Percentiles rank a stretch among this genome's conserved stretches.
Conservation (phyloP, 2,888 invertebrate species). For the Patella depressa region DNA sequence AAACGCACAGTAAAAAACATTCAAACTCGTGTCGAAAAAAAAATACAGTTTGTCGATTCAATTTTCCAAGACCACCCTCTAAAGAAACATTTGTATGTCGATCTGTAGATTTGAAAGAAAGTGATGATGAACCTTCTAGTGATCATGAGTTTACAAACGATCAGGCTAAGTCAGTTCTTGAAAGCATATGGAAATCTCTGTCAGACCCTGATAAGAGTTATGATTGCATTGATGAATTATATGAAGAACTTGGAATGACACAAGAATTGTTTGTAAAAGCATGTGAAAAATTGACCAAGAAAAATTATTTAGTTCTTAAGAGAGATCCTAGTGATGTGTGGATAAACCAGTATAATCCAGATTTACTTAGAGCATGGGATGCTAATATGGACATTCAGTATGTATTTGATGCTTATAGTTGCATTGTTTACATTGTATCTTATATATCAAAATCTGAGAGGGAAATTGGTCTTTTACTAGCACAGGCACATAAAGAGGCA, state of each 20-base stretch:
- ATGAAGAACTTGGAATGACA: not conserved
- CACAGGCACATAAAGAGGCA: conserved; percentile 29
- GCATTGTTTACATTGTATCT: conserved; percentile 45
- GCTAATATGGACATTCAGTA: conserved; percentile 35
- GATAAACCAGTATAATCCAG: conserved; percentile 23
- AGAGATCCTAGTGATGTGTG: not conserved
- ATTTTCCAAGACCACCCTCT: conserved; percentile 19
- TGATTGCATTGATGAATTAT: conserved; percentile 1
- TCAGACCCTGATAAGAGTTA: not conserved
- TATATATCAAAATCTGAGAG: conserved; percentile 43
- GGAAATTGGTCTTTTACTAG: conserved; percentile 29
- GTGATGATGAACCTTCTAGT: not conserved
- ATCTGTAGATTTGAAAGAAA: not conserved
- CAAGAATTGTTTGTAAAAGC: conserved; percentile 9
- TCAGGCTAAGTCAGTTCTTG: not conserved
- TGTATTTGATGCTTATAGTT: conserved; percentile 33
- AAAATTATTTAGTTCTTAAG: conserved; percentile 5
- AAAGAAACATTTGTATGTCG: conserved; percentile 16
- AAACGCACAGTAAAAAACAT: conserved; percentile 29
- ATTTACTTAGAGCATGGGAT: conserved; percentile 27
- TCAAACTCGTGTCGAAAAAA: conserved; percentile 32
- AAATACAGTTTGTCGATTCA: conserved; percentile 31
- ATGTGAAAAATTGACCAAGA: conserved; percentile 9
- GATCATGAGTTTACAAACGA: not conserved
- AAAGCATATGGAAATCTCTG: conserved; percentile 6